Conservation (phyloP, 2,113 vertebrate genomes). For the Callochromis pleurospilus region DNA sequence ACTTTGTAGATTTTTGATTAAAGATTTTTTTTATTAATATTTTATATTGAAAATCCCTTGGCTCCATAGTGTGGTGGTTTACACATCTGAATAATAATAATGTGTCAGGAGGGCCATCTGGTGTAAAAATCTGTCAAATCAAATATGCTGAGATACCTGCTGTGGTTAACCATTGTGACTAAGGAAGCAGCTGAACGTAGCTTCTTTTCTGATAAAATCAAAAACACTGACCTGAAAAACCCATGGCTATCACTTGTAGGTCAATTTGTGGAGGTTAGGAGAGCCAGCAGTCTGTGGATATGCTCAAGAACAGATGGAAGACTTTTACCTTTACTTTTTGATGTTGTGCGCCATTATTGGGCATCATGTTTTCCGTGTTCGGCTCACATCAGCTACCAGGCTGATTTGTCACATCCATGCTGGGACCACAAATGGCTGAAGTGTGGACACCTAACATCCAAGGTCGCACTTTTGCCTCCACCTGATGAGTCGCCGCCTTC, state of each 20-base stretch:
- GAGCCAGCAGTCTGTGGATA: neutral
- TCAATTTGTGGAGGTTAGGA: neutral
- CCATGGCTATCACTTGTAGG: neutral
- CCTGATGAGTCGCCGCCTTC: slow-evolving; percentile 1
- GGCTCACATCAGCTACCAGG: neutral
- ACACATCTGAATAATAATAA: neutral
- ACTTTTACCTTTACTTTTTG: neutral
- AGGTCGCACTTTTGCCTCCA: neutral
- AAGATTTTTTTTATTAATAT: neutral
- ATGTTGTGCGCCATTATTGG: neutral
- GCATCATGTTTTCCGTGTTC: neutral
- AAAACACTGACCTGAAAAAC: neutral
- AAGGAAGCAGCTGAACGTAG: neutral
- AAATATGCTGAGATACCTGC: neutral
- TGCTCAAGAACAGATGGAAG: neutral
- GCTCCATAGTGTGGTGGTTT: neutral
- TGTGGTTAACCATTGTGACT: neutral
- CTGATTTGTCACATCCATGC: neutral
- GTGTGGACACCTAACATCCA: neutral
- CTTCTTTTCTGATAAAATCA: neutral
- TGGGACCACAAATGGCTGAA: neutral
- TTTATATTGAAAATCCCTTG: neutral
- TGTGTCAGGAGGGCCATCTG: neutral
- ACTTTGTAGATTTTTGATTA: neutral
- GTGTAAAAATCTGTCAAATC: neutral